Conservation (phyloP, 2,888 invertebrate genomes). For the Apodemia hepburni region DNA sequence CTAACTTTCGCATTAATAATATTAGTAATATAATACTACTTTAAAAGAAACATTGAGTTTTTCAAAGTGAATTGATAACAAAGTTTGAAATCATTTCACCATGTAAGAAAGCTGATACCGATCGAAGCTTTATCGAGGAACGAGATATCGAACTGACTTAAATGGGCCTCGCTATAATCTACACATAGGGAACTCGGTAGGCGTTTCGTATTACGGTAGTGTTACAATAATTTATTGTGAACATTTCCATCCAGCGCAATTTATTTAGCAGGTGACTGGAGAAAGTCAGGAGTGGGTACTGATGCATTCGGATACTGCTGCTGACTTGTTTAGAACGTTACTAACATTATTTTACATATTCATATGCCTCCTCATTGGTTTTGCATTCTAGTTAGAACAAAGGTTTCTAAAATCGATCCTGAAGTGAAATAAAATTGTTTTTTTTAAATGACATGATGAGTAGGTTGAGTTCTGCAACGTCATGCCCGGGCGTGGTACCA, state of each 20-base stretch:
- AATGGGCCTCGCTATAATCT: constrained; percentile 30
- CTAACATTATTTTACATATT: neutral
- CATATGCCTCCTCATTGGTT: too few species aligned
- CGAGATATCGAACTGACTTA: constrained; percentile 30
- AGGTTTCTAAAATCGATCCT: too few species aligned
- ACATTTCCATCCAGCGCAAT: constrained; percentile 53
- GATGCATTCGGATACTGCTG: constrained; percentile 22
- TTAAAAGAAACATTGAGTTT: too few species aligned
- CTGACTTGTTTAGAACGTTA: constrained; percentile 11
- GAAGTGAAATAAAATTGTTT: too few species aligned
- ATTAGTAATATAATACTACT: too few species aligned
- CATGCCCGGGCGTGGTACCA: too few species aligned
- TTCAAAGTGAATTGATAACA: neutral
- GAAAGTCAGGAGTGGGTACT: constrained; percentile 40
- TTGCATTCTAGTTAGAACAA: too few species aligned
- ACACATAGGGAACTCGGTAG: constrained; percentile 38
- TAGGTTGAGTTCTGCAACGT: too few species aligned
- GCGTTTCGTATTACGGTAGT: constrained; percentile 42
- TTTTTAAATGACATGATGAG: too few species aligned
- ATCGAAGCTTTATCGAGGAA: constrained; percentile 26
- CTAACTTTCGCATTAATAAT: too few species aligned
- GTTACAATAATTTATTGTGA: constrained; percentile 55
- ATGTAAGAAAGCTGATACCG: constrained; percentile 29
- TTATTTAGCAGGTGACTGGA: constrained; percentile 59
- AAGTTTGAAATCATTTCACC: constrained; percentile 21